These are phyloP conservation scores for Craniophora ligustri DNA, from an alignment of 2,888 invertebrate genomes.

Conservation along the genomic window DNA sequence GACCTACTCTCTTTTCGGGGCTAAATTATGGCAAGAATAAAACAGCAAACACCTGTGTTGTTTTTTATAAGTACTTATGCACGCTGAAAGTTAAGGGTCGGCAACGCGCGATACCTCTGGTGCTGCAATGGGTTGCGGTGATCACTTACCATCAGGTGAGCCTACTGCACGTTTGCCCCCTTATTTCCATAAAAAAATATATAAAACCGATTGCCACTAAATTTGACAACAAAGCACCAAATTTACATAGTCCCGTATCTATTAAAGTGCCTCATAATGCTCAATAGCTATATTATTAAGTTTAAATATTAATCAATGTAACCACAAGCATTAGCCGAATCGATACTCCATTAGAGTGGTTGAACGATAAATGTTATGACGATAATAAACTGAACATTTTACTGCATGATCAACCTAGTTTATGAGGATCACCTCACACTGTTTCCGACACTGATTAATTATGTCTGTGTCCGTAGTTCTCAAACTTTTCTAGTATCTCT, in stretches of 20 bases:
- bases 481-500: conserved; percentile 3
- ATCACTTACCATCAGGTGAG: no score
- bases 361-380: not conserved
- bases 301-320: conserved; percentile 57
- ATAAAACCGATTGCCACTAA: not conserved
- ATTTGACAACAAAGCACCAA: not conserved
- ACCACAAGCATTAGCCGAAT: conserved; percentile 52
- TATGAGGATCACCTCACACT: conserved; percentile 28
- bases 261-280: conserved; percentile 27
- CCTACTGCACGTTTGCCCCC: no score
- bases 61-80: no score
- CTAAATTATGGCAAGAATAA: no score
- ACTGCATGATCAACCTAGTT: conserved; percentile 27
- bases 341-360: conserved; percentile 60
- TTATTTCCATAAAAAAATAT: not conserved
- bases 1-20: no score
- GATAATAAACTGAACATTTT: conserved; percentile 28
- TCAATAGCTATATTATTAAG: conserved; percentile 43
- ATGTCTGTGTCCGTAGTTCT: conserved; percentile 10
- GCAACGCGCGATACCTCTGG: no score
- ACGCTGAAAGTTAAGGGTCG: no score
- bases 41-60: no score
- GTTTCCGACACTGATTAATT: conserved; percentile 41
- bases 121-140: no score
- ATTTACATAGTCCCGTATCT: conserved; percentile 13